phyloP scores from a whole-genome alignment of 2,888 invertebrate genomes.

The Deroplatys truncata region DNA sequence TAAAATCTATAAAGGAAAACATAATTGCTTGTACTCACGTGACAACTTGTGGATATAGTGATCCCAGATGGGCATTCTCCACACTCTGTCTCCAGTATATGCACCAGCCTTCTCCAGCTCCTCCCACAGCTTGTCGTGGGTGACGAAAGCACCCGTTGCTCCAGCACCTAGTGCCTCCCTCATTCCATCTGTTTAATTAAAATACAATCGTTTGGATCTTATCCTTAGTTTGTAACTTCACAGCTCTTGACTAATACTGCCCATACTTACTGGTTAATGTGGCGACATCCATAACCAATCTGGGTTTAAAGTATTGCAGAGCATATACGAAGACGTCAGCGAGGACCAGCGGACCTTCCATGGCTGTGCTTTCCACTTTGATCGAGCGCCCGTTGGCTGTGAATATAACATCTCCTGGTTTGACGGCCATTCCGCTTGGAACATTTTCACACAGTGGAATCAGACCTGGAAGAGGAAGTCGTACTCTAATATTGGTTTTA shows the following conservation, averaged over 20 bases:
- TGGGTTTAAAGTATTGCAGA: slow-evolving; percentile 69
- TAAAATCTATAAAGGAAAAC: background rate
- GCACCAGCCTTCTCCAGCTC: slow-evolving; percentile 63
- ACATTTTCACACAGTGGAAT: slow-evolving; percentile 78
- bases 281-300: slow-evolving; percentile 70
- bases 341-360: slow-evolving; percentile 72
- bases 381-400: slow-evolving; percentile 74
- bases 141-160: slow-evolving; percentile 72
- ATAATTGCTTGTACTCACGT: slow-evolving; percentile 35
- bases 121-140: slow-evolving; percentile 65
- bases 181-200: slow-evolving; percentile 47
- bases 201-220: background rate
- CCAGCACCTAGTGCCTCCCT: slow-evolving; percentile 59
- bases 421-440: slow-evolving; percentile 70
- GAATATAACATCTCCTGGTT: slow-evolving; percentile 72
- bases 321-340: slow-evolving; percentile 73
- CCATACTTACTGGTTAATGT: slow-evolving; percentile 60
- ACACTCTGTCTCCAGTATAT: slow-evolving; percentile 74
- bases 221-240: background rate
- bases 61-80: slow-evolving; percentile 78
- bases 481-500: background rate
- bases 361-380: slow-evolving; percentile 69
- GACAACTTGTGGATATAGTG: slow-evolving; percentile 61
- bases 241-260: background rate
- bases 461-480: slow-evolving; percentile 37